Conservation (phyloP, 2,797 vertebrate genomes). For the Pantherophis vulpinus region DNA sequence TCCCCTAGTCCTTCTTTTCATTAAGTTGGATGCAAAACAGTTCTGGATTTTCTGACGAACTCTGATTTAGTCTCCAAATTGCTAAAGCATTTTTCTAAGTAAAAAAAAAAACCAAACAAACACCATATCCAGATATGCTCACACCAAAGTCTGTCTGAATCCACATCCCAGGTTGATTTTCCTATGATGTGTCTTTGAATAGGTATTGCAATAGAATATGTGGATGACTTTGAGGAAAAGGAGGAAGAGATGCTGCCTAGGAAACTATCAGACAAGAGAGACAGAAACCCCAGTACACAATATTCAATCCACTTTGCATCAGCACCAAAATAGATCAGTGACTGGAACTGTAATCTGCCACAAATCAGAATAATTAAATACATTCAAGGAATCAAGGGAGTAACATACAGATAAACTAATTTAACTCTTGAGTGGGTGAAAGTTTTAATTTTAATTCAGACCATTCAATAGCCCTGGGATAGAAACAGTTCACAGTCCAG, state of each 20-base stretch:
- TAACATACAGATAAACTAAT: not conserved
- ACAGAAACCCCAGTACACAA: no score
- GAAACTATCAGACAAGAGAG: not conserved
- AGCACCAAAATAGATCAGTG: not conserved
- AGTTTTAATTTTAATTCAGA: conserved; percentile 34
- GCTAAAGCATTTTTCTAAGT: not conserved
- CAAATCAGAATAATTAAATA: not conserved
- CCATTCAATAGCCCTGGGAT: not conserved
- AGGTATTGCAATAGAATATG: not conserved
- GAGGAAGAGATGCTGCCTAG: not conserved
- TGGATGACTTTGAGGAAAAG: not conserved
- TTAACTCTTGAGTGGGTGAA: conserved; percentile 1
- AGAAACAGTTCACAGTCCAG: not conserved
- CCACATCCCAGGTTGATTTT: not conserved
- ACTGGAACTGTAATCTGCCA: not conserved
- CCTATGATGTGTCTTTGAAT: not conserved
- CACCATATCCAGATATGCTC: not conserved
- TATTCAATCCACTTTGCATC: not conserved
- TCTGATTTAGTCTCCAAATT: not conserved
- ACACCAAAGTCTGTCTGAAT: not conserved
- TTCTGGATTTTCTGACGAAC: not conserved
- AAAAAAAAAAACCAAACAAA: not conserved
- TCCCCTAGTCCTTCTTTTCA: no score
- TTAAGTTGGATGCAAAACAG: not conserved
- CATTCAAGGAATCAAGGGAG: not conserved